Base-by-base conservation (phyloP, 2,113 vertebrate genomes). In the Charadrius vociferus region DNA sequence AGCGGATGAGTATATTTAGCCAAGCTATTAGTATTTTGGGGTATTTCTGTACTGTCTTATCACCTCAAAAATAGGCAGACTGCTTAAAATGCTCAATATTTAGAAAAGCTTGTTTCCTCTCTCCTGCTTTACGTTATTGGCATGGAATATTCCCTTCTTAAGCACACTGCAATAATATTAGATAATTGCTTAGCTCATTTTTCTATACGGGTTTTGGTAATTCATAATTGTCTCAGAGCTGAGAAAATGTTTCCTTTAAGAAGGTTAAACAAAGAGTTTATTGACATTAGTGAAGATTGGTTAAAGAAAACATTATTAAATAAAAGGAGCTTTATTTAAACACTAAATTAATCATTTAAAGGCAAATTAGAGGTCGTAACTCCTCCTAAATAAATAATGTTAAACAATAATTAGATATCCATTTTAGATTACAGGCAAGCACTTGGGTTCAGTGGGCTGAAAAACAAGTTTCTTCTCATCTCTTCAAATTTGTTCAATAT, bases 261-360 rank as follows among this genome's bases (percentile, higher is more conserved):
- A 98, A 98, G 98, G 98, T 98, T 99, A 99, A 99, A 99, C 98
- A 98, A 97, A 98, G 97, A 98, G 92, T 97, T 98, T 99, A 98
- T 99, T 99, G 98, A 99, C 98, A 99, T 97, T 99, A 98, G 98
- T 98, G 98, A 98, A 96, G 96, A 98, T 98, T 98, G 98, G 98
- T 98, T 98, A 98, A 98, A 99, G 98, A 98, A 98, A 98, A 99
- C 98, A 98, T 98, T 97, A 98, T 99, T 98, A 99, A 98, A 98
- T 98, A 97, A 97, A 98, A 98, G 98, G 98, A 98, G 99, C 98
- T 98, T 98, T 96, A 98, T 99, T 99, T 98, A 99, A 99, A 99
- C 98, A 98, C 97, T 97, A 98, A 98, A 99, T 99, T 98, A 99
- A 99, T 99, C 97, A 98, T 98, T 98, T 98, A 98, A 98, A 98